These are phyloP conservation scores for Tiliqua scincoides DNA, from an alignment of 2,113 vertebrate species.

Conservation along the genomic window DNA sequence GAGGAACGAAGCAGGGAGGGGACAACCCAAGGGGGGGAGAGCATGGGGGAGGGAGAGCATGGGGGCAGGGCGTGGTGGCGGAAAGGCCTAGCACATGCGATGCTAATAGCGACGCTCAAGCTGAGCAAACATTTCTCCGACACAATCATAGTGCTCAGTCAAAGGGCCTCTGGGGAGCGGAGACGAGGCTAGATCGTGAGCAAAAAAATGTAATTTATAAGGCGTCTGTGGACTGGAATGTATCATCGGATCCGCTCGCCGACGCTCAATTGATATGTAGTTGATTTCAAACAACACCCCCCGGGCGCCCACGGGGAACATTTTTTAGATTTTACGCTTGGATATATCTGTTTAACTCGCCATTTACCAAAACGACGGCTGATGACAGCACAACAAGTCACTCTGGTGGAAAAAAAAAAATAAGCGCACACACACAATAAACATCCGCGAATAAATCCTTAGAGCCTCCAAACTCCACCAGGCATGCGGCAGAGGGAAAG, in stretches of 20 bases:
- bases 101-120: constrained; percentile 86
- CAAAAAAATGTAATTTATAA: constrained; percentile 94
- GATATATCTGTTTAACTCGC: constrained; percentile 99
- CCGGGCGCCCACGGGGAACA: constrained; percentile 91
- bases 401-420: constrained; percentile 65
- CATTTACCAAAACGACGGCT: constrained; percentile 95
- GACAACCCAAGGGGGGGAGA: not conserved
- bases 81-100: constrained; percentile 68
- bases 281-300: constrained; percentile 98
- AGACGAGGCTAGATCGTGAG: constrained; percentile 87
- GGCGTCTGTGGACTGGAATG: constrained; percentile 90
- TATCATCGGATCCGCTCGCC: constrained; percentile 89
- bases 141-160: constrained; percentile 88
- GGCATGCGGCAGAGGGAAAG: constrained; percentile 62
- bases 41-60: constrained; percentile 27
- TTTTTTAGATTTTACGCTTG: constrained; percentile 99
- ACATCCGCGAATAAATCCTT: not conserved
- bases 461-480: constrained; percentile 54
- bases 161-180: constrained; percentile 87
- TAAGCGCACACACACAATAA: not conserved
- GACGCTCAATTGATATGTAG: constrained; percentile 97
- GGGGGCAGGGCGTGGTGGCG: constrained; percentile 25
- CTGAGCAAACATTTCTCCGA: constrained; percentile 87
- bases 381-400: constrained; percentile 91
- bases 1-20: constrained; percentile 28